These are phyloP conservation scores for Drosophila nigricruria DNA, from an alignment of 2,888 invertebrate species.

Conservation along the genomic window DNA sequence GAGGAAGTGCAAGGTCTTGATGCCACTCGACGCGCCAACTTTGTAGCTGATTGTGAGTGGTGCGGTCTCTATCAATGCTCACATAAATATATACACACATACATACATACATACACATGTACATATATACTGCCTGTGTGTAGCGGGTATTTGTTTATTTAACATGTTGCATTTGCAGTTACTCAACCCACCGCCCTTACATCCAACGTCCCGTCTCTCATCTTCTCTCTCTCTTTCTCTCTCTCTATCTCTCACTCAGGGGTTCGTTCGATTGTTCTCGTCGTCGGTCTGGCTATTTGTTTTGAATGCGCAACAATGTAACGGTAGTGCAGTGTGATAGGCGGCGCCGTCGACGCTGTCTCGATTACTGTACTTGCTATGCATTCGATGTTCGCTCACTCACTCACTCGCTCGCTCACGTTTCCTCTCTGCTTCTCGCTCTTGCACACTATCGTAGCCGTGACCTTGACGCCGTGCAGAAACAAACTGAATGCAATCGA, in stretches of 20 bases:
- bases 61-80: conserved; percentile 30
- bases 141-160: conserved; percentile 57
- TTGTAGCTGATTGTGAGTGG: conserved; percentile 58
- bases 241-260: not conserved
- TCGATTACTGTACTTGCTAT: conserved; percentile 39
- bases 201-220: not conserved
- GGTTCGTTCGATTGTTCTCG: conserved; percentile 24
- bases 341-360: conserved; percentile 23
- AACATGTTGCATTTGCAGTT: conserved; percentile 70
- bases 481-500: conserved; percentile 24
- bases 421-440: conserved; percentile 6
- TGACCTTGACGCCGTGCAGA: conserved; percentile 60
- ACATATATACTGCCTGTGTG: not conserved
- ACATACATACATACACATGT: not conserved
- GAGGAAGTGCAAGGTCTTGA: conserved; percentile 57
- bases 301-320: conserved; percentile 55
- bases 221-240: not conserved
- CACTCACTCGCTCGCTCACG: not conserved
- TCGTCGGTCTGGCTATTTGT: conserved; percentile 36
- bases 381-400: conserved; percentile 6
- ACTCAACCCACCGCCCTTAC: conserved; percentile 16
- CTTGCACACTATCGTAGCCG: conserved; percentile 15
- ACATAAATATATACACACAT: not conserved
- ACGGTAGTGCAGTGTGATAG: conserved; percentile 43
- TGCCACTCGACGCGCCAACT: conserved; percentile 52